Percentiles rank a stretch among this genome's conserved stretches.
Conservation (phyloP, 2,113 vertebrate species). For the Mus spicilegus region DNA sequence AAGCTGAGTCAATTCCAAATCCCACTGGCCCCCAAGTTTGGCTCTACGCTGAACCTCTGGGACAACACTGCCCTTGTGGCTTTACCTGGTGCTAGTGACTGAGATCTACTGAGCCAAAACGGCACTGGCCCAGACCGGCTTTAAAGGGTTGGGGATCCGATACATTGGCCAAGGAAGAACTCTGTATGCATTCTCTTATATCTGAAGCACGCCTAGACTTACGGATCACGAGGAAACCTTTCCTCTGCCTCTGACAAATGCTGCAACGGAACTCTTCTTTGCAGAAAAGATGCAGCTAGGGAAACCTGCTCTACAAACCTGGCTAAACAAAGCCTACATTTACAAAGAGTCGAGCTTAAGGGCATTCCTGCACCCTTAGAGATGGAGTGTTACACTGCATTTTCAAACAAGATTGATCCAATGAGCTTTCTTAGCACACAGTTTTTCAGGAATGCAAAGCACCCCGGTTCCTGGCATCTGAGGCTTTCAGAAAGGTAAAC, state of each 20-base stretch:
- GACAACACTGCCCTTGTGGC: rapidly evolving
- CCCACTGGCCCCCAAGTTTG: no score
- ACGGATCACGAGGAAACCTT: background rate
- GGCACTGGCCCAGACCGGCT: background rate
- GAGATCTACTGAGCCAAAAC: background rate
- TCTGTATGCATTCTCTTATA: background rate
- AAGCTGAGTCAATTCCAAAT: background rate
- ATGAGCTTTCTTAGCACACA: constrained; percentile 35
- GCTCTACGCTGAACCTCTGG: background rate
- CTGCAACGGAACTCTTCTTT: background rate
- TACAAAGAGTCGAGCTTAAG: constrained; percentile 60
- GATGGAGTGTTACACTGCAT: background rate
- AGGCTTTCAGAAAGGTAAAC: background rate
- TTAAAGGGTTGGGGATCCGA: background rate
- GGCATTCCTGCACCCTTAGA: background rate
- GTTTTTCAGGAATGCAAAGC: constrained; percentile 65
- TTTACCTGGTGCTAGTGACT: rapidly evolving
- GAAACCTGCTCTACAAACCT: constrained; percentile 12
- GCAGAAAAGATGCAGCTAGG: background rate
- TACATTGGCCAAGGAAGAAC: background rate
- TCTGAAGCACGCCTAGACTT: background rate
- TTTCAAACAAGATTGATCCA: constrained; percentile 15
- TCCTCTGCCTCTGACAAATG: constrained; percentile 46
- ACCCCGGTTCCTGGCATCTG: background rate
- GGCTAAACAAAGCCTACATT: constrained; percentile 57